Conservation (phyloP, 2,113 vertebrate species). For the Tetraodon nigroviridis region DNA sequence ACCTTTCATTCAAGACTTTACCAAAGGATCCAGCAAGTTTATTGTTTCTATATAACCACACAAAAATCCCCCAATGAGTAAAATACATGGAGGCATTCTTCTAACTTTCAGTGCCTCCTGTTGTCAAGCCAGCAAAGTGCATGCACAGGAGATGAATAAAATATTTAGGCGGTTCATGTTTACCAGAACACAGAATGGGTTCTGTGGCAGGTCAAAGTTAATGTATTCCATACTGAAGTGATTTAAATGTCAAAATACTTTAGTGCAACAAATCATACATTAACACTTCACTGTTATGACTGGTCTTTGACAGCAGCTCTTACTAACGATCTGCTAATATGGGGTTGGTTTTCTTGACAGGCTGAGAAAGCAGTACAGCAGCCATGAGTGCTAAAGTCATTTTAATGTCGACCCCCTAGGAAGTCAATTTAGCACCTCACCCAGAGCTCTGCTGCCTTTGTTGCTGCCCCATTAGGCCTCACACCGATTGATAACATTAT, state of each 20-base stretch:
- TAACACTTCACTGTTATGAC: too few relatives aligned
- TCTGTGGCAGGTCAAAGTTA: neutral
- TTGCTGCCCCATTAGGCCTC: slow-evolving; percentile 28
- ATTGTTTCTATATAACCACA: too few relatives aligned
- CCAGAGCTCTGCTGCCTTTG: slow-evolving; percentile 25
- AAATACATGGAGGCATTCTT: too few relatives aligned
- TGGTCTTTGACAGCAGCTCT: neutral
- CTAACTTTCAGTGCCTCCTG: neutral
- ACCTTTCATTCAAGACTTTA: too few relatives aligned
- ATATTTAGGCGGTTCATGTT: neutral
- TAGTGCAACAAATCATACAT: neutral
- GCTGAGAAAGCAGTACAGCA: neutral
- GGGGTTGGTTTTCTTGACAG: slow-evolving; percentile 49
- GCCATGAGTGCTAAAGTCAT: slow-evolving; percentile 35
- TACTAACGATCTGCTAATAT: slow-evolving; percentile 27
- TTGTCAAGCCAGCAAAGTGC: neutral
- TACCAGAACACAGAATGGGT: neutral
- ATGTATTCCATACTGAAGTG: neutral
- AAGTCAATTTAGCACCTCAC: slow-evolving; percentile 38
- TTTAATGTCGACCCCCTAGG: slow-evolving; percentile 14
- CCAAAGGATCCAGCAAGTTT: too few relatives aligned
- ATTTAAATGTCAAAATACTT: slow-evolving; percentile 1
- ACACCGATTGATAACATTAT: slow-evolving; percentile 4
- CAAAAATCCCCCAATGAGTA: too few relatives aligned
- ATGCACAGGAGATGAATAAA: neutral